phyloP scores from a whole-genome alignment of 2,797 vertebrate genomes.

The Odontamblyopus rebecca region DNA sequence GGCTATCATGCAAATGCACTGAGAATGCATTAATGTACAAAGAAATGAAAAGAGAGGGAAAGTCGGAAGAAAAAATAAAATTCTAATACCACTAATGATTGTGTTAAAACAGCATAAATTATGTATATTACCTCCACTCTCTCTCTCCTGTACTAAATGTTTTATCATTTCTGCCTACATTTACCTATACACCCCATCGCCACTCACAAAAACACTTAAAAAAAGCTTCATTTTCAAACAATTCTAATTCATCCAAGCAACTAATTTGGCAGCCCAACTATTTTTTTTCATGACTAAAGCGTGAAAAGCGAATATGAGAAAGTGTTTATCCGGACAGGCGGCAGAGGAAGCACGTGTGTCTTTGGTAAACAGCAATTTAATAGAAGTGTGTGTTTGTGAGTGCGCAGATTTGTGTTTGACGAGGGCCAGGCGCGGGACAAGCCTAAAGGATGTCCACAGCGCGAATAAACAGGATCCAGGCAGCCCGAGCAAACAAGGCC shows the following conservation, averaged over 20 bases:
- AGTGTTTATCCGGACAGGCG: constrained; percentile 28
- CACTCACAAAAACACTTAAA: constrained; percentile 81
- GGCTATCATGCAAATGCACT: constrained; percentile 90
- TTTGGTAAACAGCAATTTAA: constrained; percentile 68
- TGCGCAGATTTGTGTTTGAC: constrained; percentile 62
- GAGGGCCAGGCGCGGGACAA: constrained; percentile 71
- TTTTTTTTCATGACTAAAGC: constrained; percentile 21
- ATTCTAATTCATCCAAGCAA: background rate
- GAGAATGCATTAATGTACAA: constrained; percentile 90
- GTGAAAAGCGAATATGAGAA: constrained; percentile 3
- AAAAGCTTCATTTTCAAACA: constrained; percentile 50
- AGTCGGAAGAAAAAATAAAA: constrained; percentile 82
- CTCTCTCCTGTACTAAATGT: constrained; percentile 97
- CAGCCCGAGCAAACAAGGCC: constrained; percentile 71
- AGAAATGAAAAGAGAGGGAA: constrained; percentile 59
- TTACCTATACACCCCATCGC: constrained; percentile 90
- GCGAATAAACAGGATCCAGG: constrained; percentile 76
- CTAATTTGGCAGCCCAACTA: constrained; percentile 1
- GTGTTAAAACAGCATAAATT: constrained; percentile 99
- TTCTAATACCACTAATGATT: constrained; percentile 99
- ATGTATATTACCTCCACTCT: constrained; percentile 99
- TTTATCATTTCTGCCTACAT: constrained; percentile 98
- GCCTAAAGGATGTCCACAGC: constrained; percentile 71
- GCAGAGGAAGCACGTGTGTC: constrained; percentile 42
- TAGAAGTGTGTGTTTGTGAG: constrained; percentile 56